phyloP scores from a whole-genome alignment of 2,888 invertebrate genomes.

The Arctia plantaginis region DNA sequence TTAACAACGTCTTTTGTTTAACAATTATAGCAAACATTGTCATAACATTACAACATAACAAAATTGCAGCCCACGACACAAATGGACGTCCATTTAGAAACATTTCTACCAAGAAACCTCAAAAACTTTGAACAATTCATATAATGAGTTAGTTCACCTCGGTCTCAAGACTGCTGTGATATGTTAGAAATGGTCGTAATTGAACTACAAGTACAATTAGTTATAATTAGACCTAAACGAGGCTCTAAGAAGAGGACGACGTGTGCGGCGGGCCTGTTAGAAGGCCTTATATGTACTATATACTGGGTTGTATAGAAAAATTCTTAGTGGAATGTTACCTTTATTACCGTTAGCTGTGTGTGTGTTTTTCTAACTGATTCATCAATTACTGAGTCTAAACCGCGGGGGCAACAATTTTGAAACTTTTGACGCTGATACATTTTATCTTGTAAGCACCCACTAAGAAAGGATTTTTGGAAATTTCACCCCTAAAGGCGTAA shows the following conservation, averaged over 20 bases:
- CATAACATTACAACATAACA: constrained; percentile 8
- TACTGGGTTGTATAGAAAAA: not conserved
- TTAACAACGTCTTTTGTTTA: no score
- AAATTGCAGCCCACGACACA: not conserved
- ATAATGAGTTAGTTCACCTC: constrained; percentile 21
- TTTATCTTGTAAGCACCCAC: no score
- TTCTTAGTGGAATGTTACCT: not conserved
- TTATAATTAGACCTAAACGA: constrained; percentile 66
- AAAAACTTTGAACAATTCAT: constrained; percentile 12
- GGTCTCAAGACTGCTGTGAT: not conserved
- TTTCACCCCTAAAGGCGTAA: no score
- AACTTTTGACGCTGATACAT: not conserved
- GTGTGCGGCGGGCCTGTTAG: constrained; percentile 60
- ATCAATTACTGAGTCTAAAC: not conserved
- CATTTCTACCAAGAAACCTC: not conserved
- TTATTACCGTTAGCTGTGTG: no score
- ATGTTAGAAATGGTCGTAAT: constrained; percentile 35
- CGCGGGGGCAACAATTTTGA: not conserved
- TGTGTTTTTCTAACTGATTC: no score
- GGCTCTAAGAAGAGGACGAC: constrained; percentile 55
- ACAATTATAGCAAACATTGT: not conserved
- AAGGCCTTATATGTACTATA: not conserved
- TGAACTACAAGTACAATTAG: constrained; percentile 60
- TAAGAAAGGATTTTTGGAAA: no score
- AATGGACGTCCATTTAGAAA: not conserved